Evolutionary conservation across 2,113 vertebrate species (phyloP).

Genomic region (Tapirus terrestris): DNA sequence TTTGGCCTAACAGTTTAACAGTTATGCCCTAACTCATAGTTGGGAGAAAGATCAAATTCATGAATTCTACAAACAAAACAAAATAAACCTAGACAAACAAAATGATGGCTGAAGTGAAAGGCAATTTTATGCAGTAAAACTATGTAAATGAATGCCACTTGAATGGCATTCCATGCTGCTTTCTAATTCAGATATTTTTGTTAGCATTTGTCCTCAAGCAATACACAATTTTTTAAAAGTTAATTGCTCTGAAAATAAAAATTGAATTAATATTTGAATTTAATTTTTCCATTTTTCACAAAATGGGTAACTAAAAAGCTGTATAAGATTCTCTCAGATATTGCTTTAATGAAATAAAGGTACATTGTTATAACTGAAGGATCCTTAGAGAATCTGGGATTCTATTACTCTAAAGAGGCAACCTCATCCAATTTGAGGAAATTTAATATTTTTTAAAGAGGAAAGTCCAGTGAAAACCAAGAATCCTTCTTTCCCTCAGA

Average conservation of each 20-base stretch:
- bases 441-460: neutral
- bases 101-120: neutral
- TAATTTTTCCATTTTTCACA: neutral
- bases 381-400: neutral
- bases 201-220: neutral
- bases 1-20: neutral
- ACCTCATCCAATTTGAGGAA: neutral
- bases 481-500: neutral
- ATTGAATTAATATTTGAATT: neutral
- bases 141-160: neutral
- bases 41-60: neutral
- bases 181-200: neutral
- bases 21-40: neutral
- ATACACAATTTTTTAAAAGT: neutral
- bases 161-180: neutral
- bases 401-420: neutral
- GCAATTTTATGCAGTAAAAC: neutral
- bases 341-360: neutral
- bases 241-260: slow-evolving; percentile 21
- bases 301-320: neutral
- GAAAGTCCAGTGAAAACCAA: neutral
- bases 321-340: neutral
- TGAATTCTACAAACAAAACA: slow-evolving; percentile 34
- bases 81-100: neutral
- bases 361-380: neutral